phyloP scores from a whole-genome alignment of 2,113 vertebrate species.

The Calidris pygmaea region DNA sequence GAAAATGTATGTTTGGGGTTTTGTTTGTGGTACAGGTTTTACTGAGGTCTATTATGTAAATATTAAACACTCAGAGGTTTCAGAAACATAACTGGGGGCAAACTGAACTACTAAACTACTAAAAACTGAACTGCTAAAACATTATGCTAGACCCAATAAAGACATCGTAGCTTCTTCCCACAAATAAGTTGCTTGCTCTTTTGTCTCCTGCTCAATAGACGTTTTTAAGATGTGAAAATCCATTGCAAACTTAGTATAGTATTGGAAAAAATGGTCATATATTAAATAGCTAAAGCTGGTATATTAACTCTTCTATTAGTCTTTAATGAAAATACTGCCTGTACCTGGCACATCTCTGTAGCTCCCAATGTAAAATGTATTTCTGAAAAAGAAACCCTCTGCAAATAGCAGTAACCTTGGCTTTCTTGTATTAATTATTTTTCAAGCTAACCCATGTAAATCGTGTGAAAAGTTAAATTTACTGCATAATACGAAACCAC shows the following conservation, averaged over 20 bases:
- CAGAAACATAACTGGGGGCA: neutral
- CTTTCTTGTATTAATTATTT: neutral
- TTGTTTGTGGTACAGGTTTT: neutral
- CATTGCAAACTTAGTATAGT: neutral
- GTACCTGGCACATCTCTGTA: neutral
- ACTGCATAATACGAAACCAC: neutral
- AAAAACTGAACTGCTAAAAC: neutral
- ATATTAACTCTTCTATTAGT: neutral
- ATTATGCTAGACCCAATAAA: neutral
- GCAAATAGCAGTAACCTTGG: neutral
- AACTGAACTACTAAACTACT: too few relatives aligned
- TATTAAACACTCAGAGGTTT: neutral
- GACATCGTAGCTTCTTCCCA: neutral
- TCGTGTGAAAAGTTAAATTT: neutral
- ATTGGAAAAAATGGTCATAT: neutral
- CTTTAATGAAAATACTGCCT: neutral
- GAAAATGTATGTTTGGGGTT: neutral
- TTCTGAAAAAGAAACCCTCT: neutral
- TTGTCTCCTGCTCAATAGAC: neutral
- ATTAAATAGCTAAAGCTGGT: neutral
- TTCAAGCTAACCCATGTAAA: neutral
- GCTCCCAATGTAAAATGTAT: neutral
- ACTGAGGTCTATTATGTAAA: neutral
- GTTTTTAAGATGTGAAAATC: neutral
- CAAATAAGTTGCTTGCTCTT: neutral